phyloP scores from a whole-genome alignment of 2,797 vertebrate genomes.

The Xiphophorus birchmanni region DNA sequence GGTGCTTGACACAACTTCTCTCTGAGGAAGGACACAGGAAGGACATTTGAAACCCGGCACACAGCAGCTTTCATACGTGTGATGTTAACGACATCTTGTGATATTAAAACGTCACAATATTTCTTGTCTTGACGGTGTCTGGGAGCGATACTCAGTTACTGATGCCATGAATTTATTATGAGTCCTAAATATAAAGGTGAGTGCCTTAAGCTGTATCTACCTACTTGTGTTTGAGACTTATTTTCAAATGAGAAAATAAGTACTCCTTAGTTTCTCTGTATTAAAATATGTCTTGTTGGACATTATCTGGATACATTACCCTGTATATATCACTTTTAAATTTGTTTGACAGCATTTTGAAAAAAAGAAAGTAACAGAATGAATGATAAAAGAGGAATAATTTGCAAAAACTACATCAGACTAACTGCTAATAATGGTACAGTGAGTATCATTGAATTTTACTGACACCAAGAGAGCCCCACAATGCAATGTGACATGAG shows the following conservation, averaged over 20 bases:
- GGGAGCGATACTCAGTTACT: background rate
- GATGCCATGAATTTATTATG: background rate
- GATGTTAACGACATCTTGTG: background rate
- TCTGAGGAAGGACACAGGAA: conserved; percentile 75
- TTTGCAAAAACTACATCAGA: background rate
- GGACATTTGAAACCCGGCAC: conserved; percentile 26
- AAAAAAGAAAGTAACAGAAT: background rate
- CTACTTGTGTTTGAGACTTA: background rate
- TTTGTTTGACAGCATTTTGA: background rate
- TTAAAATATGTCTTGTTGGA: background rate
- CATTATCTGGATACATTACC: background rate
- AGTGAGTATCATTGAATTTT: background rate
- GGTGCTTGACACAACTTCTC: conserved; percentile 87
- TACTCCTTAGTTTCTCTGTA: background rate
- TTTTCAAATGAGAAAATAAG: background rate
- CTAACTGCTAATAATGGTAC: background rate
- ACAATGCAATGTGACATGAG: background rate
- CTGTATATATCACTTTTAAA: background rate
- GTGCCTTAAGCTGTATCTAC: background rate
- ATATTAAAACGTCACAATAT: background rate
- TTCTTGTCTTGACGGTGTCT: background rate
- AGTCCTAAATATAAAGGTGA: background rate
- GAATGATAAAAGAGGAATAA: background rate
- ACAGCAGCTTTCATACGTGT: background rate
- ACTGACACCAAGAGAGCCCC: background rate